phyloP scores from a whole-genome alignment of 2,888 invertebrate species.

The Cryptocephalus moraei region DNA sequence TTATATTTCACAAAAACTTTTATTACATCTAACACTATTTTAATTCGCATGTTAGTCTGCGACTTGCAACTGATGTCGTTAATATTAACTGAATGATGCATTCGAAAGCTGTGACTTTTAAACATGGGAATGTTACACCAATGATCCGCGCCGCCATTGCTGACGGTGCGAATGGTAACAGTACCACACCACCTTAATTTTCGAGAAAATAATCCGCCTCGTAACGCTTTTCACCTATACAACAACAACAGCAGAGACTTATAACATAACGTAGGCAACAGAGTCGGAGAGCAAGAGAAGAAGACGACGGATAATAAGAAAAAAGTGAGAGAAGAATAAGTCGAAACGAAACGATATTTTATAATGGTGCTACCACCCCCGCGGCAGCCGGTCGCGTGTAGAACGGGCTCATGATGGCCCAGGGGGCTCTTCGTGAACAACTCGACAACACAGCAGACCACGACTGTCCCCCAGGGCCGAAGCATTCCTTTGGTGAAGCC shows the following conservation, averaged over 20 bases:
- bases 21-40: too few relatives aligned
- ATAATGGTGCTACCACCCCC: slow-evolving; percentile 37
- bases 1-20: too few relatives aligned
- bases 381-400: slow-evolving; percentile 37
- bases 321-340: slow-evolving; percentile 3
- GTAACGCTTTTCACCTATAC: too few relatives aligned
- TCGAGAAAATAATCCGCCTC: too few relatives aligned
- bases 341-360: slow-evolving; percentile 23
- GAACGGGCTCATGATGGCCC: slow-evolving; percentile 31
- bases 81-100: too few relatives aligned
- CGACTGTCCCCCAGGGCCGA: slow-evolving; percentile 34
- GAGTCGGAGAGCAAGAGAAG: background rate
- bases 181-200: too few relatives aligned
- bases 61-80: too few relatives aligned
- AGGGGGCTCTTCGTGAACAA: slow-evolving; percentile 22
- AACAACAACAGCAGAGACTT: slow-evolving; percentile 1
- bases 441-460: slow-evolving; percentile 30
- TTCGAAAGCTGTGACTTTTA: too few relatives aligned
- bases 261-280: background rate
- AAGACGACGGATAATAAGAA: slow-evolving; percentile 2
- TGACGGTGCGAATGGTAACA: too few relatives aligned
- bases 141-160: too few relatives aligned
- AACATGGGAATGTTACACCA: too few relatives aligned
- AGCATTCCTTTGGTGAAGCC: slow-evolving; percentile 18
- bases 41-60: too few relatives aligned